Base-by-base conservation (phyloP, 2,888 invertebrate genomes). In the Brachypalpus laphriformis region DNA sequence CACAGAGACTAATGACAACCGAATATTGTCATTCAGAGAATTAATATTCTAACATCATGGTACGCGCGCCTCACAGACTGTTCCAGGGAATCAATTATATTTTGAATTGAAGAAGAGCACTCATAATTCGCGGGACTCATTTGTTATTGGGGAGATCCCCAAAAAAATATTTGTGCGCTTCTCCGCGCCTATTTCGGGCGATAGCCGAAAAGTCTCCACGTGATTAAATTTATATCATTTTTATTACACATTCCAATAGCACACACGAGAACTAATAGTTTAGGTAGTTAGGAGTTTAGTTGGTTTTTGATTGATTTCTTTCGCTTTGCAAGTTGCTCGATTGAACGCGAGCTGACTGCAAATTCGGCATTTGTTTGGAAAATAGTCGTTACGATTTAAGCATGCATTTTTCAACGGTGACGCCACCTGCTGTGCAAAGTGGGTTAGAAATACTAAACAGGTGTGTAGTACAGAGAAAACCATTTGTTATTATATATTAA, bases 241-340 rank as follows among this genome's bases (percentile, higher is more conserved):
- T 68, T 56, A 31, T 37, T 54, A 20, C 42, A 42, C 31, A 56
- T 56, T 31, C 40, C 49, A 51, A 22, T 14, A 11, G 22, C 45
- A 31, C 57, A n/a, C 56, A 34, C 34, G n/a, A 57, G 28, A 57
- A 18, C 9, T 31, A 57, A 34, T 34, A 56, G 68, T 25, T 40
- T 47, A 20, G 16, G 7, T 47, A 18, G 8, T 20, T 47, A 47
- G 3, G 6, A 9, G 8, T 20, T 34, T 25, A 31, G 45, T 11
- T 9, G 45, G 14, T 65, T 65, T 25, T 65, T 65, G 34, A 66
- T 70, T 65, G 65, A 75, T 75, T 75, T 75, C 74, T 75, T 56
- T 65, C 74, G 74, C 54, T 18, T 40, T 16, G 37, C 70, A 20
- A 34, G 74, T 74, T 45, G 63, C 45, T 22, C 34, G 34, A 47